Evolutionary conservation across 2,797 vertebrate species (phyloP), one percentile per base, ranked within the genome.

Genomic region (Phalanger gymnotis): DNA sequence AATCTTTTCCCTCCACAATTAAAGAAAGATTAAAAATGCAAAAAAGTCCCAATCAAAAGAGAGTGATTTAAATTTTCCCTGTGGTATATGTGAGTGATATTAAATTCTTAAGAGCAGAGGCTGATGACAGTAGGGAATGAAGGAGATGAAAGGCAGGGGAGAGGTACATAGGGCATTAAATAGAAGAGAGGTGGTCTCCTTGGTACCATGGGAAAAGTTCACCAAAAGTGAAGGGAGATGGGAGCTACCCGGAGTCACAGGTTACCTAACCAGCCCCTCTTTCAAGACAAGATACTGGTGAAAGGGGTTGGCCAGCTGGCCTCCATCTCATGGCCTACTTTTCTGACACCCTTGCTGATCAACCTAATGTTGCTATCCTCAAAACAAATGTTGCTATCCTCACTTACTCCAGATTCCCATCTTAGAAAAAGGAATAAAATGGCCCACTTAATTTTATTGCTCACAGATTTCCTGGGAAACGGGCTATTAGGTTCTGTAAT

Each of bases 391-490:
- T 30, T 81, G 93, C 73, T 34, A 7, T n/a, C 10, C 0, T 92
- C 95, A 92, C 94, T 94, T 19, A 5, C 89, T 94, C 93, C 57
- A 94, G 87, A 90, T 94, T 92, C 94, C 58, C n/a, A 34, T 95
- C 92, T 94, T 94, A 47, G 91, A 92, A 87, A 96, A 96, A 95
- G 91, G 92, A 97, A 98, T 96, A 94, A 97, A 97, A 98, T 0
- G 6, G 66, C 30, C 96, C 97, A 96, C 97, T 97, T 97, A 87
- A 16, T 97, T 96, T 97, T 97, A 97, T 96, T 51, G 0, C 94
- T 91, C 90, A 57, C 61, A 92, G 96, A 94, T 96, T 97, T 98
- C 96, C 96, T 90, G 94, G 94, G 96, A 97, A 96, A 97, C 95
- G 96, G 93, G 51, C 95, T 93, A 94, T 97, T 97, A 97, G 96